These are phyloP conservation scores for Indicator maculatus DNA, from an alignment of 2,113 vertebrate genomes.

Conservation along the genomic window DNA sequence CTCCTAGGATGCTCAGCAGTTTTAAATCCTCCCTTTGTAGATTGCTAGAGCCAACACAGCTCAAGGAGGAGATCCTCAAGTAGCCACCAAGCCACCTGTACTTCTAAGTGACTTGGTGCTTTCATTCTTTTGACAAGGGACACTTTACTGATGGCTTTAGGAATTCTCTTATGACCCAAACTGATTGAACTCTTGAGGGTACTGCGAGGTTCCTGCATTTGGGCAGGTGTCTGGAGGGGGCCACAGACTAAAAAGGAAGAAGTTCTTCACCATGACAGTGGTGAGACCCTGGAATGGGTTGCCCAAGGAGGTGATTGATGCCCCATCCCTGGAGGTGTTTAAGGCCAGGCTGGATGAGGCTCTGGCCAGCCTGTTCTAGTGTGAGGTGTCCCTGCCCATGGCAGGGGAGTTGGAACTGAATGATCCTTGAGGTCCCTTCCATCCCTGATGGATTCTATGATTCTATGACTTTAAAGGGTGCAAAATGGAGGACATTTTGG, in stretches of 20 bases:
- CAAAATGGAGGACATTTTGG: not conserved
- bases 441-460: too few species aligned
- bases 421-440: too few species aligned
- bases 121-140: not conserved
- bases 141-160: not conserved
- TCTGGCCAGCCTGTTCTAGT: too few species aligned
- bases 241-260: not conserved
- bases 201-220: not conserved
- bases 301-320: too few species aligned
- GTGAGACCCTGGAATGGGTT: too few species aligned
- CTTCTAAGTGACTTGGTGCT: not conserved
- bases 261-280: too few species aligned
- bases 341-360: too few species aligned
- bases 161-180: not conserved
- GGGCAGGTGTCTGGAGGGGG: not conserved
- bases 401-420: too few species aligned
- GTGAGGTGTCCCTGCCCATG: too few species aligned
- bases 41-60: not conserved
- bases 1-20: rapidly evolving
- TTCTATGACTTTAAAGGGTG: not conserved
- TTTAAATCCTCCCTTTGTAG: not conserved
- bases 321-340: too few species aligned
- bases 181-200: not conserved
- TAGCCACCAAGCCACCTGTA: not conserved
- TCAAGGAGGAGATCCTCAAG: not conserved